These are phyloP conservation scores for Empidonax alnorum DNA, from an alignment of 2,113 vertebrate species.

Conservation along the genomic window DNA sequence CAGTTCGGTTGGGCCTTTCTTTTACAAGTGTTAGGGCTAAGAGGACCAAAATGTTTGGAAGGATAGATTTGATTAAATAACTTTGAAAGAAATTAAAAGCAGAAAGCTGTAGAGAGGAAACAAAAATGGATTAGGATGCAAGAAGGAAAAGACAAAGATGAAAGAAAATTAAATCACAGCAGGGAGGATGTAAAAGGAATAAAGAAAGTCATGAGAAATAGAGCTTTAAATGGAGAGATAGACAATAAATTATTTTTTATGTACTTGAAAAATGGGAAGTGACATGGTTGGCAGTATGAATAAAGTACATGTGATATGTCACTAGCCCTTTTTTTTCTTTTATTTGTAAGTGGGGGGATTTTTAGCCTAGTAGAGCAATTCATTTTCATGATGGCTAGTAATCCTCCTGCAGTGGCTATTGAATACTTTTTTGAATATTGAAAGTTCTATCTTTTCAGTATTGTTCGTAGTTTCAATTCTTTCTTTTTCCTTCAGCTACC, in stretches of 20 bases:
- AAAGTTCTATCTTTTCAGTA: conserved; percentile 38
- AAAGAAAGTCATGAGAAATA: not conserved
- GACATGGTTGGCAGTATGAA: not conserved
- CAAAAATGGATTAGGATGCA: not conserved
- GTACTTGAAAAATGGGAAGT: not conserved
- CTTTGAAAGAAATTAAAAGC: not conserved
- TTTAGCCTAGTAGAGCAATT: not conserved
- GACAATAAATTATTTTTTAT: not conserved
- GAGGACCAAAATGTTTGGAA: not conserved
- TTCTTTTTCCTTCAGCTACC: conserved; percentile 75
- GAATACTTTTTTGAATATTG: conserved; percentile 3
- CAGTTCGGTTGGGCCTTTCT: not conserved
- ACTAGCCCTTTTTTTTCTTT: rapidly evolving
- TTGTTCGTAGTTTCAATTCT: conserved; percentile 63
- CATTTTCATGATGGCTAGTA: not conserved
- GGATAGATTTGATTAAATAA: not conserved
- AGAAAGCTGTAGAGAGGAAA: not conserved
- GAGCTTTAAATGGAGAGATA: not conserved
- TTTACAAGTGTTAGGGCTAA: not conserved
- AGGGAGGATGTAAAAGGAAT: not conserved
- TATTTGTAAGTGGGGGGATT: not conserved
- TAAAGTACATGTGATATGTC: not conserved
- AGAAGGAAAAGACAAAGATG: not conserved
- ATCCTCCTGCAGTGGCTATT: not conserved
- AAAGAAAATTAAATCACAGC: not conserved